Evolutionary conservation across 2,797 vertebrate genomes (phyloP).

Genomic region (Scolopax rusticola): DNA sequence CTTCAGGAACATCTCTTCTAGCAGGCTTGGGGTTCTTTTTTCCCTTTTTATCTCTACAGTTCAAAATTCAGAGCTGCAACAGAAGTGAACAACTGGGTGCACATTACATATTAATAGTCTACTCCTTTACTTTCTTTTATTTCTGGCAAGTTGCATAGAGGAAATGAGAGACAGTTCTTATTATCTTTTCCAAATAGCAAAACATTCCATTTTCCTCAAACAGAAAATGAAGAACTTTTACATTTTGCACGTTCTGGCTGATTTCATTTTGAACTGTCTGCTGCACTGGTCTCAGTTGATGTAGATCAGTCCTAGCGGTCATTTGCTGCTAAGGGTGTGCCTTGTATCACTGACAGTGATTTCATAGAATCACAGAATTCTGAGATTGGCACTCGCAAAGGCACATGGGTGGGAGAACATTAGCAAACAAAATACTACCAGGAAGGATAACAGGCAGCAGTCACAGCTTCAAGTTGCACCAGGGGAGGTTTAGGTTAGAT

Average conservation of each 20-base stretch:
- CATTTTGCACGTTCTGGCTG: not conserved
- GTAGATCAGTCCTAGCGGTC: not conserved
- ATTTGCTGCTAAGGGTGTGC: not conserved
- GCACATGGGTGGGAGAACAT: not conserved
- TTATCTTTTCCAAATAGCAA: not conserved
- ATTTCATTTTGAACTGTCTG: not conserved
- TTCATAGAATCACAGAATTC: too few species aligned
- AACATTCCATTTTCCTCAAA: not conserved
- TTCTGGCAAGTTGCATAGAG: not conserved
- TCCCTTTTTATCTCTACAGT: not conserved
- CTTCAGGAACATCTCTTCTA: not conserved
- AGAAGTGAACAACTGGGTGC: not conserved
- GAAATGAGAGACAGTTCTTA: not conserved
- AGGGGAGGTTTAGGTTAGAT: too few species aligned
- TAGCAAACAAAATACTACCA: not conserved
- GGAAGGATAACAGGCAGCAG: not conserved
- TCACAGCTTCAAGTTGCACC: not conserved
- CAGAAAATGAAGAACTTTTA: not conserved
- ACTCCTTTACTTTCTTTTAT: not conserved
- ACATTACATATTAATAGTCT: not conserved
- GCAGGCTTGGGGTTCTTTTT: not conserved
- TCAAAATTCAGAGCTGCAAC: conserved; percentile 19
- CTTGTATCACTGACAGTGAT: not conserved
- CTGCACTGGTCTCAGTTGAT: not conserved
- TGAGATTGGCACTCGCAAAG: not conserved